Evolutionary conservation across 2,888 invertebrate species (phyloP).

Genomic region (Parthenolecanium corni): DNA sequence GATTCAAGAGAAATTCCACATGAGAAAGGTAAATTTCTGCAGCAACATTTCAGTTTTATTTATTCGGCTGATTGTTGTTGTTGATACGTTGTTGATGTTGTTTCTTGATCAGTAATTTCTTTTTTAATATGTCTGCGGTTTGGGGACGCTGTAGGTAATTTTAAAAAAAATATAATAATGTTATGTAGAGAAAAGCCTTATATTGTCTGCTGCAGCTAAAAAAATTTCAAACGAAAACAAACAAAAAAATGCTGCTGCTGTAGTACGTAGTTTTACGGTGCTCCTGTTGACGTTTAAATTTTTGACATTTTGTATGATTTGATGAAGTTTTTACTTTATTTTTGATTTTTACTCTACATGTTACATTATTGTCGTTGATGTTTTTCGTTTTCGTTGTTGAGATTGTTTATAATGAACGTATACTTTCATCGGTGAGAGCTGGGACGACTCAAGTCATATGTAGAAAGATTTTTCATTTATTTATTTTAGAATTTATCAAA

Average conservation of each 20-base stretch:
- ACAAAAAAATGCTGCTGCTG: slow-evolving; percentile 19
- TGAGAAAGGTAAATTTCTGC: slow-evolving; percentile 22
- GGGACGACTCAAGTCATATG: too few species aligned
- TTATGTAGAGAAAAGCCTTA: slow-evolving; percentile 27
- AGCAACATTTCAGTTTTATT: slow-evolving; percentile 18
- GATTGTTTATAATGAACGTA: background rate
- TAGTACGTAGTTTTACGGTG: slow-evolving; percentile 28
- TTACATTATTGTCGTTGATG: slow-evolving; percentile 25
- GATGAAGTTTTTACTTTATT: slow-evolving; percentile 9
- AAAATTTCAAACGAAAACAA: background rate
- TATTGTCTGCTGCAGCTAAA: slow-evolving; percentile 27
- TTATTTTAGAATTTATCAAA: too few species aligned
- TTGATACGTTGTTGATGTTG: slow-evolving; percentile 14
- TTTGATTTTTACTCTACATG: too few species aligned
- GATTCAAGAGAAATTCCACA: background rate
- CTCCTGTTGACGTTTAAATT: slow-evolving; percentile 28
- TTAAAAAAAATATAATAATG: slow-evolving; percentile 11
- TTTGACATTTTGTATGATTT: slow-evolving; percentile 17
- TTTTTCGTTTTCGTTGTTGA: slow-evolving; percentile 23
- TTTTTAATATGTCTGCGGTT: slow-evolving; percentile 28
- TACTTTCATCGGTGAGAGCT: background rate
- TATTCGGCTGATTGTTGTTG: slow-evolving; percentile 22
- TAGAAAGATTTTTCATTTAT: too few species aligned
- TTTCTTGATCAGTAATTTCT: slow-evolving; percentile 26
- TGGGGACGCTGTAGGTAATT: slow-evolving; percentile 23